Percentiles rank a stretch among this genome's conserved stretches.
Conservation (phyloP, 2,888 invertebrate genomes). For the Eulithis testata region DNA sequence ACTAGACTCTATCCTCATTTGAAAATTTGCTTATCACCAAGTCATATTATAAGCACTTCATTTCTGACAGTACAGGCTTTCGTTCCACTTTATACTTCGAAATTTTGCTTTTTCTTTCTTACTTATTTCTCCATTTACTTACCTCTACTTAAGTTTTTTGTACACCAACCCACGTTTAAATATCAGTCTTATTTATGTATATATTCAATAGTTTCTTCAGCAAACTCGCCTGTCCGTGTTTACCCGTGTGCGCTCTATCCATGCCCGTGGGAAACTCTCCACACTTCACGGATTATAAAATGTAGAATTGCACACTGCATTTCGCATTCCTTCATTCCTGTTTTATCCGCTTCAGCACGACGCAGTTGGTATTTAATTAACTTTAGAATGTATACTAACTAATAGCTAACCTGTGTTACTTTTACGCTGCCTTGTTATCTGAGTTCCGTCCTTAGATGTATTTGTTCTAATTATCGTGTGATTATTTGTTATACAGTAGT, state of each 20-base stretch:
- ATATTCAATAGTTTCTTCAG: background rate
- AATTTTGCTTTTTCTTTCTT: no score
- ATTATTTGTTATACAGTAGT: no score
- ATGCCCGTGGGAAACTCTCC: slow-evolving; percentile 5
- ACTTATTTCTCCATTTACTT: no score
- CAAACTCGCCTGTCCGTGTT: background rate
- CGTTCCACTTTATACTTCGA: no score
- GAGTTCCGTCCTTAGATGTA: background rate
- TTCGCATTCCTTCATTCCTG: slow-evolving; percentile 16
- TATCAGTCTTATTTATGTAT: background rate
- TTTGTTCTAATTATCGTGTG: no score
- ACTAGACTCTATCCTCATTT: no score
- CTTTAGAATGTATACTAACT: background rate
- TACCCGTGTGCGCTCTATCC: slow-evolving; percentile 7
- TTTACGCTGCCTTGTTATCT: background rate
- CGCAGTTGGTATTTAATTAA: slow-evolving; percentile 2
- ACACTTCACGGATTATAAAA: slow-evolving; percentile 8
- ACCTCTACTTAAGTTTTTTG: no score
- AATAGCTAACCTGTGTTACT: background rate
- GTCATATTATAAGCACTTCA: no score
- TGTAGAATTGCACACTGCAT: slow-evolving; percentile 13
- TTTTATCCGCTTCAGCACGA: slow-evolving; percentile 14
- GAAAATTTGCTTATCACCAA: no score
- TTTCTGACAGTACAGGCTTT: no score
- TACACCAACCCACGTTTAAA: no score